Conservation (phyloP, 2,797 vertebrate genomes). For the Siniperca obscura region DNA sequence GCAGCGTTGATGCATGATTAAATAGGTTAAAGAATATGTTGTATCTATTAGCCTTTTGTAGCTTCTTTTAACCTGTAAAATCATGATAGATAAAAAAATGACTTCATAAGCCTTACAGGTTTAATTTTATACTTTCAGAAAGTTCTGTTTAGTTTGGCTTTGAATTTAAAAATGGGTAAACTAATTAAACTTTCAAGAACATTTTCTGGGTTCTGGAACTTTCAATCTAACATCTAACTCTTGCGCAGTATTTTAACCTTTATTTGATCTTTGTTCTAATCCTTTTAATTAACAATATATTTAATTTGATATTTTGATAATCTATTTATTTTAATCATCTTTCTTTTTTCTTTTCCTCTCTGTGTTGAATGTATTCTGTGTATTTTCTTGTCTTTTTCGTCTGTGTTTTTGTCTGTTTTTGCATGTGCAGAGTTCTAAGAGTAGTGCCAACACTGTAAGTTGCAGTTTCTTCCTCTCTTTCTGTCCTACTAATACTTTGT, state of each 20-base stretch:
- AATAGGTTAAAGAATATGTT: background rate
- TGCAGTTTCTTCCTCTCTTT: conserved; percentile 85
- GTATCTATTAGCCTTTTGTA: conserved; percentile 1
- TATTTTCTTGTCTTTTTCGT: conserved; percentile 91
- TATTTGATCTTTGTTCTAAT: conserved; percentile 55
- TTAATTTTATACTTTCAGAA: background rate
- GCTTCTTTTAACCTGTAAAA: conserved; percentile 3
- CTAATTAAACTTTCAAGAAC: conserved; percentile 32
- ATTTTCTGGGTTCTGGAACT: conserved; percentile 30
- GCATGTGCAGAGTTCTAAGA: conserved; percentile 99
- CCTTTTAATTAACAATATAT: conserved; percentile 58
- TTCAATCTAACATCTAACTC: conserved; percentile 47
- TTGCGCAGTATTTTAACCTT: conserved; percentile 38
- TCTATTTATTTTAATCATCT: conserved; percentile 85
- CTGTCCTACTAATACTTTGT: conserved; percentile 63
- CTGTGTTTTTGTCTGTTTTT: conserved; percentile 90
- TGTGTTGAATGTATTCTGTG: conserved; percentile 81
- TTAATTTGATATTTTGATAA: conserved; percentile 61
- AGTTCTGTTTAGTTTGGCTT: conserved; percentile 2
- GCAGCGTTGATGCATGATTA: background rate
- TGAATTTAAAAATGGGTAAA: conserved; percentile 3
- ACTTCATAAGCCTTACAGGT: background rate
- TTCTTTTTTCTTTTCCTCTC: conserved; percentile 77
- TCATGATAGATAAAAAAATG: conserved; percentile 5
- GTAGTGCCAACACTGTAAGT: conserved; percentile 98